A percentile compares a stretch with the other conserved stretches of the same genome.
Evolutionary conservation across 2,888 invertebrate genomes (phyloP).

Genomic region (Bombylius major): DNA sequence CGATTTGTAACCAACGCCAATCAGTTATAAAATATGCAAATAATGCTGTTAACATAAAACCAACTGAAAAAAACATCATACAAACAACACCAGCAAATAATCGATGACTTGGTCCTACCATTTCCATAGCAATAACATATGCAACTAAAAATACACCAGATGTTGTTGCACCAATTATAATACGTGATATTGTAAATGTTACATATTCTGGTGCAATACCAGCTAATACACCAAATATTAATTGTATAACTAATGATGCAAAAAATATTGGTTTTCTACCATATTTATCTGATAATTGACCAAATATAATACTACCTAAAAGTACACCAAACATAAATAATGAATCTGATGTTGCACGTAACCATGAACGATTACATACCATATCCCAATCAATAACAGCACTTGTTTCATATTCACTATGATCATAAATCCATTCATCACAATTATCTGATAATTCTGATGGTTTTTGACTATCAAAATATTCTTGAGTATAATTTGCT

Average conservation of each 20-base stretch:
- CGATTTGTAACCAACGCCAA: constrained; percentile 58
- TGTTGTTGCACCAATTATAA: constrained; percentile 58
- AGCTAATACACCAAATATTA: constrained; percentile 52
- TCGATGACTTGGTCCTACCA: constrained; percentile 58
- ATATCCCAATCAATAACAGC: constrained; percentile 57
- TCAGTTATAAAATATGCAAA: constrained; percentile 54
- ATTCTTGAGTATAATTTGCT: constrained; percentile 31
- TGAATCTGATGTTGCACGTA: constrained; percentile 52
- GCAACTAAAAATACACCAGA: constrained; percentile 67
- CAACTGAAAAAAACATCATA: constrained; percentile 62
- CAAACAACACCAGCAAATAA: constrained; percentile 57
- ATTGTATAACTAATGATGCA: constrained; percentile 54
- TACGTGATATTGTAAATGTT: constrained; percentile 50
- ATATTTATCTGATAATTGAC: constrained; percentile 57
- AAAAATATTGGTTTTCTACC: constrained; percentile 62
- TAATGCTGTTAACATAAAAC: constrained; percentile 53
- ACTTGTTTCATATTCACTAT: constrained; percentile 45
- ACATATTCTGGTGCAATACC: constrained; percentile 55
- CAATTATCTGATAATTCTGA: constrained; percentile 35
- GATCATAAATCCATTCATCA: constrained; percentile 47
- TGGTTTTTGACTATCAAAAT: constrained; percentile 24
- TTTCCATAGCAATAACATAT: constrained; percentile 64
- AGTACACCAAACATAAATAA: constrained; percentile 61
- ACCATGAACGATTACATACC: constrained; percentile 50
- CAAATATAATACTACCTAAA: constrained; percentile 58